Conservation (phyloP, 2,113 vertebrate genomes). For the Ahaetulla prasina region DNA sequence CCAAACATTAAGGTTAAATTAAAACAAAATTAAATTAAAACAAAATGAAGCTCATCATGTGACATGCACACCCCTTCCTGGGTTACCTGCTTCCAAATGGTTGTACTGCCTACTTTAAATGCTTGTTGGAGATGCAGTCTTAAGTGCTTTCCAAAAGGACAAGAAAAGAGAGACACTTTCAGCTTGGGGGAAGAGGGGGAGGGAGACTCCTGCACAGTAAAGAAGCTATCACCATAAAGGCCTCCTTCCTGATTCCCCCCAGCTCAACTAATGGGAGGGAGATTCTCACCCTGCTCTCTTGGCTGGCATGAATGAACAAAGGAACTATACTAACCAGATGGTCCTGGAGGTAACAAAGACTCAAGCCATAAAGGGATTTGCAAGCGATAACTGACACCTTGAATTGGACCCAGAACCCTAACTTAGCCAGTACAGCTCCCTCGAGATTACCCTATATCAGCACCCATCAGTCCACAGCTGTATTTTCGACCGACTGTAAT, state of each 20-base stretch:
- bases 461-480: background rate
- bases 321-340: background rate
- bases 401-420: background rate
- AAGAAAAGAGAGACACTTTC: background rate
- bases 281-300: background rate
- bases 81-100: background rate
- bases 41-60: background rate
- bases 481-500: background rate
- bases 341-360: background rate
- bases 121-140: background rate
- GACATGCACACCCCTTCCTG: background rate
- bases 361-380: background rate
- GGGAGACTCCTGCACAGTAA: background rate
- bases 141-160: background rate
- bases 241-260: background rate
- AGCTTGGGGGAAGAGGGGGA: background rate
- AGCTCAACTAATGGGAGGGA: background rate
- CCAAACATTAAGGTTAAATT: background rate
- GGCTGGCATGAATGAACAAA: background rate
- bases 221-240: background rate
- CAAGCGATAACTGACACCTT: background rate
- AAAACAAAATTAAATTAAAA: background rate
- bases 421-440: background rate
- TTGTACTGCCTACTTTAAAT: background rate
- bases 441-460: background rate